Evolutionary conservation across 1,140 invertebrate species (phyloP).

Genomic region (Plectrocnemia conspersa): DNA sequence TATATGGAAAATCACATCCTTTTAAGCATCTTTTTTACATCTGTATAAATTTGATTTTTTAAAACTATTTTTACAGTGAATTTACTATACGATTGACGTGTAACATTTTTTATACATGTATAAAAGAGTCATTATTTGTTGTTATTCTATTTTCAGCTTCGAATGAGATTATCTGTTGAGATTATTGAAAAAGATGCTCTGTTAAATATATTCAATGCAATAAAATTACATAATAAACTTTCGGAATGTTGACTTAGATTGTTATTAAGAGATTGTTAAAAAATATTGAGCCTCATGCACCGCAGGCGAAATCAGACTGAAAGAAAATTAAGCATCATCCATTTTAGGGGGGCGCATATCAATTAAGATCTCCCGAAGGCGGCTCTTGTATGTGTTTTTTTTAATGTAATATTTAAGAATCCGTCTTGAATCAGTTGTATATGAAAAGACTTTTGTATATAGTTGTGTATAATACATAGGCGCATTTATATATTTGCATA

Average conservation of each 20-base stretch:
- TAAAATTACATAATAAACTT: background rate
- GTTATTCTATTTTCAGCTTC: too few species aligned
- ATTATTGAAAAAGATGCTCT: too few species aligned
- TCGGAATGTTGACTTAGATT: background rate
- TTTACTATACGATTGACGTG: too few species aligned
- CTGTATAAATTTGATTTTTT: too few species aligned
- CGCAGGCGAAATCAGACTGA: background rate
- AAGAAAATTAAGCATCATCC: background rate
- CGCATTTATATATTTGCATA: too few species aligned
- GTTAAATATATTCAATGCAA: conserved; percentile 12
- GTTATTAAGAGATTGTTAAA: background rate
- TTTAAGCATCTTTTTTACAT: too few species aligned
- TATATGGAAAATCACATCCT: too few species aligned
- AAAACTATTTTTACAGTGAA: too few species aligned
- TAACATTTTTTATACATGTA: too few species aligned
- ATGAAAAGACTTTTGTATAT: conserved; percentile 33
- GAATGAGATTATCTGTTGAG: too few species aligned
- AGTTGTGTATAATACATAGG: too few species aligned
- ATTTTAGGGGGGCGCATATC: conserved; percentile 16
- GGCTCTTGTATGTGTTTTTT: conserved; percentile 24
- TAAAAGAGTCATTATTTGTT: too few species aligned
- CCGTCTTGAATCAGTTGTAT: conserved; percentile 34
- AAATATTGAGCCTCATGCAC: background rate
- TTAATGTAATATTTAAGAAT: conserved; percentile 28
- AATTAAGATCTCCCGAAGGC: conserved; percentile 19